Conservation (phyloP, 2,888 invertebrate species). For the Synergus itoensis region DNA sequence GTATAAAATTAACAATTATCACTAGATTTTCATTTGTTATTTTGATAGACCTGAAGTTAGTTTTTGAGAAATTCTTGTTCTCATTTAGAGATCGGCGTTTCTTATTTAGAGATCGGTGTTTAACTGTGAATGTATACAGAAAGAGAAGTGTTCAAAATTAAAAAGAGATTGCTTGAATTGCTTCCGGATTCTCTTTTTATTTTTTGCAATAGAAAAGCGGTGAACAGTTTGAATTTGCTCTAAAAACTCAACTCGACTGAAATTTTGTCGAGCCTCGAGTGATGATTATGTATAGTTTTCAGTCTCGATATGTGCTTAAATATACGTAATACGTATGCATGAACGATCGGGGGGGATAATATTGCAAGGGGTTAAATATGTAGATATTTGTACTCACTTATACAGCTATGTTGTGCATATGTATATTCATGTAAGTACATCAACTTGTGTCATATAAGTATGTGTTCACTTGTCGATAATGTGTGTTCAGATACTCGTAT, state of each 20-base stretch:
- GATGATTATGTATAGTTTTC: not conserved
- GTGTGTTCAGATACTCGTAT: not conserved
- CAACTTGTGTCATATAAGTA: not conserved
- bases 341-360: not conserved
- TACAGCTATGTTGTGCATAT: not conserved
- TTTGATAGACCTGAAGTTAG: too few species aligned
- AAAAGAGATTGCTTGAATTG: not conserved
- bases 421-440: not conserved
- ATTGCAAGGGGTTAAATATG: not conserved
- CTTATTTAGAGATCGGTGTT: too few species aligned
- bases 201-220: not conserved
- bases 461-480: not conserved
- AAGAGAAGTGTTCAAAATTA: not conserved
- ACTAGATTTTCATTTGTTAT: too few species aligned
- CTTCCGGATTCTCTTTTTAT: not conserved
- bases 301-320: not conserved
- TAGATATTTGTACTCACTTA: not conserved
- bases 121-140: too few species aligned
- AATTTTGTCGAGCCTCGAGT: not conserved
- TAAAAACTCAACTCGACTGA: not conserved
- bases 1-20: too few species aligned
- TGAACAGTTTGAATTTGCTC: not conserved
- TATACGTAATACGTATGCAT: not conserved
- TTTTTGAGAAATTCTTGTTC: too few species aligned
- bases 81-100: too few species aligned